phyloP scores from a whole-genome alignment of 2,113 vertebrate species.

The Holacanthus passer region DNA sequence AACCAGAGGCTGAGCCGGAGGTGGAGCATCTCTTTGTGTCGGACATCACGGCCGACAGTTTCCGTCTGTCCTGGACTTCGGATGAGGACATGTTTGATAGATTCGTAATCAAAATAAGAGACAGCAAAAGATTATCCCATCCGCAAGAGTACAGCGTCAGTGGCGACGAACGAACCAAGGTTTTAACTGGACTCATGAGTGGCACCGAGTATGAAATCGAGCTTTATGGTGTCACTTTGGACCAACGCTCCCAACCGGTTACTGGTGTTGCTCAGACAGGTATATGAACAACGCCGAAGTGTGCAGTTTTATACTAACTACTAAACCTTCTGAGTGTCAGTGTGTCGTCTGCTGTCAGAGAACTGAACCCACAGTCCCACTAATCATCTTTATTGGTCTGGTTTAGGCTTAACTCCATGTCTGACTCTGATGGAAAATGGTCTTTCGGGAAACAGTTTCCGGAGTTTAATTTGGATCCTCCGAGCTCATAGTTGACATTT shows the following conservation, averaged over 20 bases:
- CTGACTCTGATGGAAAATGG: slow-evolving; percentile 16
- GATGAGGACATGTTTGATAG: slow-evolving; percentile 93
- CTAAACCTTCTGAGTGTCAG: not conserved
- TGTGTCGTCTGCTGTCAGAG: not conserved
- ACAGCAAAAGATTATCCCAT: slow-evolving; percentile 88
- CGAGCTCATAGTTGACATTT: not conserved
- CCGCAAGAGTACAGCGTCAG: slow-evolving; percentile 87
- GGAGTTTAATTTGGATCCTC: slow-evolving; percentile 3
- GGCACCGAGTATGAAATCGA: slow-evolving; percentile 95
- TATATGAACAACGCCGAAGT: slow-evolving; percentile 70
- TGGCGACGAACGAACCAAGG: slow-evolving; percentile 88
- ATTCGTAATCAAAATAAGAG: slow-evolving; percentile 95
- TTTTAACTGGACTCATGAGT: slow-evolving; percentile 89
- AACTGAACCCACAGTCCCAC: slow-evolving; percentile 11
- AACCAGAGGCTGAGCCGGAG: slow-evolving; percentile 94
- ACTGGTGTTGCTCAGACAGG: slow-evolving; percentile 91
- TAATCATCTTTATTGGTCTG: slow-evolving; percentile 42
- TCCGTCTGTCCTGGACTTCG: slow-evolving; percentile 94
- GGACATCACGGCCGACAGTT: slow-evolving; percentile 89
- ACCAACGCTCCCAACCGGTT: slow-evolving; percentile 91
- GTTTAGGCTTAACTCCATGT: slow-evolving; percentile 34
- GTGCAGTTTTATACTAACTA: slow-evolving; percentile 29
- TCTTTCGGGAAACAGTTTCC: slow-evolving; percentile 1
- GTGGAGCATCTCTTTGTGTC: slow-evolving; percentile 96
- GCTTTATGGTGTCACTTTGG: slow-evolving; percentile 90